Base-by-base conservation (phyloP, 2,797 vertebrate species). In the Rhinichthys osculus region DNA sequence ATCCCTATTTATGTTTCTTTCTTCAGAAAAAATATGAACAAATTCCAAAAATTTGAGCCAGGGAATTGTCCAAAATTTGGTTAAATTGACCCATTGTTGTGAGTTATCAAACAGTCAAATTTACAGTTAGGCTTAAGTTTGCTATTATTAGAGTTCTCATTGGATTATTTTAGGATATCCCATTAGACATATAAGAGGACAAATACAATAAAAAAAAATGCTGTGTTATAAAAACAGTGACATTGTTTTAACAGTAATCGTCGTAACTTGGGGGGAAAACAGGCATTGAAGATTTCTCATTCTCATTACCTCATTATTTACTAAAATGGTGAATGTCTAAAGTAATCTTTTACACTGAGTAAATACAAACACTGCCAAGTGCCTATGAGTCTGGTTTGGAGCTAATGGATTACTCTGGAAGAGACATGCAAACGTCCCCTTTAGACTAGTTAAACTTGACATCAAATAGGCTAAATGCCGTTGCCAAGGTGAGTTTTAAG, bases 361-460 rank as follows among this genome's bases (percentile, higher is more conserved):
- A 76, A 54, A 52, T 7, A 40, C 21, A 62, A 59, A 17, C 13
- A 40, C 13, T 27, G 13, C 14, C 54, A 14, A 42, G 38, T 38
- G 52, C 30, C 62, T 66, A 33, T 27, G 7, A 38, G 11, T 40
- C 52, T 78, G 54, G 35, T 27, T 64, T 79, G 35, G 23, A 44
- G 35, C n/a, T 44, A 16, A 83, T 64, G 82, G 42, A 40, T 30
- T 42, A 27, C 59, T 69, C 33, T 33, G 47, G 52, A 13, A 38
- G 42, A 76, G 42, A 64, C 3, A 30, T 21, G 38, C 27, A 79
- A 38, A 64, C 76, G 76, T 67, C 83, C 83, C 40, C 67, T 79
- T 72, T 8, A 42, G 50, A 71, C 3, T 33, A 19, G 11, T 42
- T 44, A 1, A 50, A 64, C 30, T 64, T 17, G 10, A 79, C 38